Conservation (phyloP, 2,797 vertebrate species). For the Pipistrellus kuhlii region DNA sequence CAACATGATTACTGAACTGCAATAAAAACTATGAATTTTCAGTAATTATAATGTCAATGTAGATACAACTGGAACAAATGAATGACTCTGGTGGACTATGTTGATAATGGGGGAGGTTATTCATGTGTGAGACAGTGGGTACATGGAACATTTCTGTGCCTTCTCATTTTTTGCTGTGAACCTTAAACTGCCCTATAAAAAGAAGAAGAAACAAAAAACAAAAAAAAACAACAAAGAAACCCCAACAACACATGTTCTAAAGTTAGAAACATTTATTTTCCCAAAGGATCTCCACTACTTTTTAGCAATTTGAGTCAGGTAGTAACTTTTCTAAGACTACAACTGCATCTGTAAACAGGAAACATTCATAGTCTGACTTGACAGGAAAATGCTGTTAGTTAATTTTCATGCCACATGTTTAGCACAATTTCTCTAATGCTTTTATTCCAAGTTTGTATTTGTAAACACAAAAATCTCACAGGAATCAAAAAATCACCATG, state of each 20-base stretch:
- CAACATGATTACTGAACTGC: background rate
- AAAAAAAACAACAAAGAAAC: too few species aligned
- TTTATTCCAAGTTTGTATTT: conserved; percentile 17
- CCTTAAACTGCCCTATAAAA: background rate
- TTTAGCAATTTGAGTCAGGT: background rate
- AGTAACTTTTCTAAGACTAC: background rate
- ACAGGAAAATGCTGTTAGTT: background rate
- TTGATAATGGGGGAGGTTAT: background rate
- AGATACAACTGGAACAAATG: background rate
- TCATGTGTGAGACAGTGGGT: background rate
- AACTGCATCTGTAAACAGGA: background rate
- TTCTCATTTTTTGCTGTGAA: background rate
- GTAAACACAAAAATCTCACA: background rate
- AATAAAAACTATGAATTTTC: background rate
- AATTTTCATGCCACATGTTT: background rate
- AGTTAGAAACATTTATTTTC: background rate
- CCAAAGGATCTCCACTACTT: background rate
- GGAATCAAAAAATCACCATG: background rate
- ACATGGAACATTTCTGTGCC: background rate
- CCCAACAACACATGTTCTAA: background rate
- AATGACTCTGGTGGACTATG: background rate
- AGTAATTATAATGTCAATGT: background rate
- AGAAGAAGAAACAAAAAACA: background rate
- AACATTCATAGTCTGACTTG: background rate
- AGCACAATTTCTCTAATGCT: background rate